phyloP scores from a whole-genome alignment of 2,888 invertebrate genomes.

The Mimachlamys varia region DNA sequence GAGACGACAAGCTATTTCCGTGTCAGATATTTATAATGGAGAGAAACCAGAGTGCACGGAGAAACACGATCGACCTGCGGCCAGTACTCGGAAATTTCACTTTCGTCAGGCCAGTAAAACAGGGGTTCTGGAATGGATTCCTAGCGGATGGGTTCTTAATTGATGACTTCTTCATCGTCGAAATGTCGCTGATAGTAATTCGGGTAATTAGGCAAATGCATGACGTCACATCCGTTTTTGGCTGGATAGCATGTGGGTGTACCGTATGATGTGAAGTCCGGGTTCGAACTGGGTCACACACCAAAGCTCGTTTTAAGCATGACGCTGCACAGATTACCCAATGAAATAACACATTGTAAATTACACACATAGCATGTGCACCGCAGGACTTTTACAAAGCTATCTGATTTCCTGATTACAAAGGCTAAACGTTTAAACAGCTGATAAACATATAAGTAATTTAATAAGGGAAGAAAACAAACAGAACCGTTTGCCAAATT shows the following conservation, averaged over 20 bases:
- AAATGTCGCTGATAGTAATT: no score
- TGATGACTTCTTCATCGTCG: no score
- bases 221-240: neutral
- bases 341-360: neutral
- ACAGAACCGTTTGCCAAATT: slow-evolving; percentile 9
- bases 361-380: neutral
- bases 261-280: neutral
- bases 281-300: neutral
- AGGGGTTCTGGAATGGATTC: no score
- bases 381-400: neutral
- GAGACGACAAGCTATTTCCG: no score
- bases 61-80: no score
- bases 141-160: no score
- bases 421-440: slow-evolving; percentile 5
- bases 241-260: neutral
- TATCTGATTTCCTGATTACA: slow-evolving; percentile 9
- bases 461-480: neutral
- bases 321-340: neutral
- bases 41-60: no score
- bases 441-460: slow-evolving; percentile 22
- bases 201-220: neutral
- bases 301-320: neutral
- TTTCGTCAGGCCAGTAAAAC: no score
- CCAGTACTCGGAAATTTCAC: no score
- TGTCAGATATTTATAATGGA: no score